Base-by-base conservation (phyloP, 2,888 invertebrate species). In the Zygothrica quintamaculata region DNA sequence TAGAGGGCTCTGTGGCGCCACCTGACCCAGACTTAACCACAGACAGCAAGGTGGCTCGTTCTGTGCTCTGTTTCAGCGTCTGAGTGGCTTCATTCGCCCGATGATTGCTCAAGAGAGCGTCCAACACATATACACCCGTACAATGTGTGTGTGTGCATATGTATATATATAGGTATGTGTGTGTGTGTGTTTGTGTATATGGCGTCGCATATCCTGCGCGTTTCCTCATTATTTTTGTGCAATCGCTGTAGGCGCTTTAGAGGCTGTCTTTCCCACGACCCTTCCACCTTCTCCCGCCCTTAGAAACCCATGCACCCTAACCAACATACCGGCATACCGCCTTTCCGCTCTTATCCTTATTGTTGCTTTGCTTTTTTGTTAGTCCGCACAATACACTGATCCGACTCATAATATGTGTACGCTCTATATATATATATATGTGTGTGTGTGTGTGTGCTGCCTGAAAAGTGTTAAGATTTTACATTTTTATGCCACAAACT, bases 161-260 rank as follows among this genome's bases (percentile, higher is more conserved):
- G n/a, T n/a, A n/a, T n/a, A n/a, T n/a, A n/a, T n/a, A n/a, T n/a
- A n/a, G n/a, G n/a, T n/a, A n/a, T 6, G 12, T 12, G 15, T 18
- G 6, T 33, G 13, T 48, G 26, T 46, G 40, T 37, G 25, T 53
- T 29, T 46, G 25, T 53, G 43, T 47, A 44, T 67, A 51, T 65
- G 74, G 52, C 69, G 59, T 69, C 74, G 77, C 73, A 74, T 71
- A 81, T 82, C 72, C 77, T 81, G 85, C 64, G 72, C 74, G 69
- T 73, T 81, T 87, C 74, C 81, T 84, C 87, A 84, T 84, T 84
- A 84, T 84, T 84, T 84, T 81, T 87, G 84, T 84, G 84, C 84
- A 84, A 79, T 87, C 78, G 84, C 87, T 84, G 67, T 58, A 70
- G 81, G 84, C 78, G 71, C 74, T 82, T 66, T 82, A 60, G 68